phyloP scores from a whole-genome alignment of 2,113 vertebrate species.

The Thunnus thynnus region DNA sequence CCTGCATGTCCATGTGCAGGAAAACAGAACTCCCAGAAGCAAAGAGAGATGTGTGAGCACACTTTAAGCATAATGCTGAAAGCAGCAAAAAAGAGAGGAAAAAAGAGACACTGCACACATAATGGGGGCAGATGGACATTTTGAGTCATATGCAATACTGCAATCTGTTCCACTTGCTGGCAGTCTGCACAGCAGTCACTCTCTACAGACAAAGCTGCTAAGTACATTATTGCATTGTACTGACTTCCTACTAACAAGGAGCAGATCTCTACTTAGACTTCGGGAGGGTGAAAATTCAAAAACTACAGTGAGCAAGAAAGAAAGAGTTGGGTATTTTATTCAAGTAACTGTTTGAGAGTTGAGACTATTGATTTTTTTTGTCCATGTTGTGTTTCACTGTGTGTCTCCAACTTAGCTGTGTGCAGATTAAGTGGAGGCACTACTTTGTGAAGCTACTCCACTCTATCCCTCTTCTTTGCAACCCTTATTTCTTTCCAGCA shows the following conservation, averaged over 20 bases:
- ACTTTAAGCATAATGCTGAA: constrained; percentile 63
- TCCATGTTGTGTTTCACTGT: constrained; percentile 39
- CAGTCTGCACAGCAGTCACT: constrained; percentile 52
- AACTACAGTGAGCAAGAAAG: constrained; percentile 30
- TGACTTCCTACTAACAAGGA: constrained; percentile 58
- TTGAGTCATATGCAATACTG: constrained; percentile 69
- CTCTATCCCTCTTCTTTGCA: constrained; percentile 14
- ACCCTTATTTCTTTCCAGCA: constrained; percentile 1
- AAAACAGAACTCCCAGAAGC: constrained; percentile 20
- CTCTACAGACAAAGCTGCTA: constrained; percentile 59
- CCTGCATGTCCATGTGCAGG: constrained; percentile 21
- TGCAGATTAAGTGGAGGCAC: constrained; percentile 56
- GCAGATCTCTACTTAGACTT: constrained; percentile 15
- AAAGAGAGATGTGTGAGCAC: constrained; percentile 33
- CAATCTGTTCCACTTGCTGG: constrained; percentile 74
- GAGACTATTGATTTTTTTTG: constrained; percentile 62
- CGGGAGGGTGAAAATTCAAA: constrained; percentile 20
- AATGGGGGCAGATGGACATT: constrained; percentile 80
- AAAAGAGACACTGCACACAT: constrained; percentile 42
- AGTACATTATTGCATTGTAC: constrained; percentile 47
- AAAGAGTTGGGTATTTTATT: constrained; percentile 56
- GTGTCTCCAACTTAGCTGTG: constrained; percentile 39
- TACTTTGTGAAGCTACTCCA: constrained; percentile 23
- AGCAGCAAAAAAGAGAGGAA: constrained; percentile 55
- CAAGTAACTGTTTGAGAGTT: constrained; percentile 49